Base-by-base conservation (phyloP, 2,113 vertebrate genomes). In the Echinops telfairi region DNA sequence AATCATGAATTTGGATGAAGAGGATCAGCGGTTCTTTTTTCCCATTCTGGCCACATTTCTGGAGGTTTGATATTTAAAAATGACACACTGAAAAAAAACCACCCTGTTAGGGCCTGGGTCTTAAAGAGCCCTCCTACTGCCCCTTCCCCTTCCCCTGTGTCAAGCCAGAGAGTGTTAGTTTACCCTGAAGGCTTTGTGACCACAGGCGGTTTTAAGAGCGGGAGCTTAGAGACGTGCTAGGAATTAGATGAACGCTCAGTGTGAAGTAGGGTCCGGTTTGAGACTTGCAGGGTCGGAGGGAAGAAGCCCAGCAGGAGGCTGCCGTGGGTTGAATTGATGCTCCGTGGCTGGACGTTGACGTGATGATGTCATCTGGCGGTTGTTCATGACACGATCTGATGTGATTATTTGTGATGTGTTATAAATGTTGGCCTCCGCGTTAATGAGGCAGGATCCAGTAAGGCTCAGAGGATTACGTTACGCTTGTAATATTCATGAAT, bases 41-140 rank as follows among this genome's bases (percentile, higher is more conserved):
- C 40, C 27, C 68, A 4, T 92, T 88, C 16, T 77, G 62, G n/a
- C 25, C 71, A 7, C 64, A 33, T 80, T 89, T 93, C 43, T 92
- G 2, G 76, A 79, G 60, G 29, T 31, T 57, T 95, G 79, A 77
- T 71, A 82, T 77, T 93, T 78, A 36, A 93, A 93, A 92, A 75
- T 33, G 68, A 78, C 79, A 11, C 2, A 17, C 82, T 75, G 87
- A 71, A 38, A 38, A 33, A 71, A 60, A 22, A 16, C 16, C 64
- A 62, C 83, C 43, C 40, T 23, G 2, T 23, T 57, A 70, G 47
- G 53, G 19, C 29, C 47, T 36, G 25, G 64, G 53, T 86, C 6
- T 1, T 64, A 16, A 80, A 75, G 77, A 62, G 19, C 16, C 22
- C 10, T 78, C 29, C 47, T 11, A 4, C 47, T 53, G 47, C 47